Conservation (phyloP, 2,797 vertebrate species). For the Lindbergichthys nudifrons region DNA sequence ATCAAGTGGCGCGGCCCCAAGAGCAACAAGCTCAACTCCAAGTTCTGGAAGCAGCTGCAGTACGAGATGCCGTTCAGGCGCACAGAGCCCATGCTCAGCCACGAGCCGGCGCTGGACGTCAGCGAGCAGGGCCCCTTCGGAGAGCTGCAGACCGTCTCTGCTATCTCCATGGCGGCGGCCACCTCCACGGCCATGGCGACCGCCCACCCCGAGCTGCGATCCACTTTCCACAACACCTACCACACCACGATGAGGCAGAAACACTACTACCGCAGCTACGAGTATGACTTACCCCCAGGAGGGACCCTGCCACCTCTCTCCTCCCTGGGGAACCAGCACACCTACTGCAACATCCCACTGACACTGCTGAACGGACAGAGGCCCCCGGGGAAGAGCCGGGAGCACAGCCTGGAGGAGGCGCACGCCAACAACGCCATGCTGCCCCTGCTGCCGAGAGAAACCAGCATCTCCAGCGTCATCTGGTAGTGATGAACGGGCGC, state of each 20-base stretch:
- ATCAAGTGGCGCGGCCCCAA: slow-evolving; percentile 97
- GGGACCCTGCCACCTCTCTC: slow-evolving; percentile 96
- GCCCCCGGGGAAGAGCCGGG: slow-evolving; percentile 93
- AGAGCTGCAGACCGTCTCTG: slow-evolving; percentile 97
- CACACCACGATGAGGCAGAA: slow-evolving; percentile 99
- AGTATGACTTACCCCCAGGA: slow-evolving; percentile 92
- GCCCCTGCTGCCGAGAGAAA: slow-evolving; percentile 97
- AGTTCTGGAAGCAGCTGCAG: slow-evolving; percentile 99
- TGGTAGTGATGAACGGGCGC: slow-evolving; percentile 85
- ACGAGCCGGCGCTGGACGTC: slow-evolving; percentile 95
- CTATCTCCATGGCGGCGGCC: slow-evolving; percentile 98
- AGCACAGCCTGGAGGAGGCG: slow-evolving; percentile 96
- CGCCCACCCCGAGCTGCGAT: slow-evolving; percentile 96
- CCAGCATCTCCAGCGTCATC: slow-evolving; percentile 99
- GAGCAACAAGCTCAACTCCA: slow-evolving; percentile 98
- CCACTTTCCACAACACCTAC: slow-evolving; percentile 97
- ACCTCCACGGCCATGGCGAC: slow-evolving; percentile 97
- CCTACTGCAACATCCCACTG: slow-evolving; percentile 99
- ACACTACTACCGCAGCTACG: slow-evolving; percentile 99
- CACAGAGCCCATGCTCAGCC: slow-evolving; percentile 93
- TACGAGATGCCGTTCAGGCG: slow-evolving; percentile 99
- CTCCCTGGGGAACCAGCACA: slow-evolving; percentile 97
- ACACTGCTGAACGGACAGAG: slow-evolving; percentile 98
- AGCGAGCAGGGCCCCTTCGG: slow-evolving; percentile 98
- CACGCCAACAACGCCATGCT: slow-evolving; percentile 98